Conservation (phyloP, 2,113 vertebrate species). For the Miniopterus natalensis region DNA sequence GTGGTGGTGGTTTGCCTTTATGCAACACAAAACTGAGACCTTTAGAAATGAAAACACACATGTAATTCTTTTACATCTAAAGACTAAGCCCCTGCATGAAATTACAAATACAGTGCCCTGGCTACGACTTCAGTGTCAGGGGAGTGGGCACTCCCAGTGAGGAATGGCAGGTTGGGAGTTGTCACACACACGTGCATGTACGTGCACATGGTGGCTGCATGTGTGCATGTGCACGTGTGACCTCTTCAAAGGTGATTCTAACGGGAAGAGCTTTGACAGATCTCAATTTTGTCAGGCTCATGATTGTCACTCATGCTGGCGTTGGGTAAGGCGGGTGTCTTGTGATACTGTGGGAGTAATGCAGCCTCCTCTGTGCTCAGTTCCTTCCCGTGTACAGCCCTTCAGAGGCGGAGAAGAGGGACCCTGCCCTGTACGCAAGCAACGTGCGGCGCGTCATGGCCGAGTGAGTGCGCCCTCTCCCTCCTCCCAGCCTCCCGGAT, state of each 20-base stretch:
- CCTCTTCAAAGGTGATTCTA: accelerated
- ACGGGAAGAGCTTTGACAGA: accelerated
- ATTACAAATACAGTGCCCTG: accelerated
- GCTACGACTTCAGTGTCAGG: accelerated
- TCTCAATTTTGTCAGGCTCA: accelerated
- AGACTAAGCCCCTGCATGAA: neutral
- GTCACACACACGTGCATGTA: neutral
- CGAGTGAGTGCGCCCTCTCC: conserved; percentile 89
- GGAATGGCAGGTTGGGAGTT: accelerated
- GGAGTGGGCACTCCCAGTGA: accelerated
- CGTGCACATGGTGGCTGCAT: too few species aligned
- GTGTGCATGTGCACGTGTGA: accelerated
- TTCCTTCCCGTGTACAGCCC: conserved; percentile 97
- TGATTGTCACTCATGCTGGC: accelerated
- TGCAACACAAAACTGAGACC: too few species aligned
- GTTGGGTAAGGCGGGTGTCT: accelerated
- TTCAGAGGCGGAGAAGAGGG: conserved; percentile 95
- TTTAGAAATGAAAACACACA: accelerated
- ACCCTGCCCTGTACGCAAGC: conserved; percentile 94
- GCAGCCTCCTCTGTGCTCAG: conserved; percentile 82
- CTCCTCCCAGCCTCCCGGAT: accelerated
- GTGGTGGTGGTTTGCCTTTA: accelerated
- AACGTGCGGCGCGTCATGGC: conserved; percentile 97
- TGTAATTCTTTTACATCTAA: accelerated
- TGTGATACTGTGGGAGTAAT: accelerated